Evolutionary conservation across 2,888 invertebrate species (phyloP).

Genomic region (Diachrysia chrysitis): DNA sequence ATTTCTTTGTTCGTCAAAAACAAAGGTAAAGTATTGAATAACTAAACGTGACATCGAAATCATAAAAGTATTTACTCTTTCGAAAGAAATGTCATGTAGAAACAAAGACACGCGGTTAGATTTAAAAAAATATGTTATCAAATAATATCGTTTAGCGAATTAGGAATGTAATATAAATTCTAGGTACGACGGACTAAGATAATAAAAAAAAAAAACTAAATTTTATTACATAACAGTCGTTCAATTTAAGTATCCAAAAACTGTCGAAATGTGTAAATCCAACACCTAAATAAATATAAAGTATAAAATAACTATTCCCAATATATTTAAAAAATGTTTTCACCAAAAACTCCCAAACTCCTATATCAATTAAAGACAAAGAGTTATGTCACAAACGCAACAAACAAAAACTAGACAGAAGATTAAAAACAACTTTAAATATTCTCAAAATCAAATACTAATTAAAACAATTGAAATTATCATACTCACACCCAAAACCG

Average conservation of each 20-base stretch:
- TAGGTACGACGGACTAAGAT: too few relatives aligned
- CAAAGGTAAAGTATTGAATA: background rate
- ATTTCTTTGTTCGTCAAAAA: background rate
- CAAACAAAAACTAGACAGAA: background rate
- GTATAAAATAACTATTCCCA: background rate
- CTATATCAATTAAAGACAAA: background rate
- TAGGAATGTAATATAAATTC: too few relatives aligned
- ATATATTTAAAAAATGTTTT: background rate
- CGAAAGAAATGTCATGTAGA: too few relatives aligned
- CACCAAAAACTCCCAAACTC: background rate
- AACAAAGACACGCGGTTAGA: too few relatives aligned
- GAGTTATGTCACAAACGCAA: background rate
- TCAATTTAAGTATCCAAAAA: too few relatives aligned
- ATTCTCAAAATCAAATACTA: too few relatives aligned
- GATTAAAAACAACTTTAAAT: background rate
- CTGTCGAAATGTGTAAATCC: too few relatives aligned
- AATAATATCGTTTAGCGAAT: too few relatives aligned
- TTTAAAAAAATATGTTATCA: too few relatives aligned
- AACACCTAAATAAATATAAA: background rate
- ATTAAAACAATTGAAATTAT: background rate
- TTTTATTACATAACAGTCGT: too few relatives aligned
- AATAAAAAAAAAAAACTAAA: too few relatives aligned
- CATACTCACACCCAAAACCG: background rate
- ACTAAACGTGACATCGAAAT: background rate
- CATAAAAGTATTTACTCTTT: background rate